Percentiles rank a stretch among this genome's conserved stretches.
phyloP scores from a whole-genome alignment of 2,888 invertebrate genomes.

The Ischnus inquisitorius region DNA sequence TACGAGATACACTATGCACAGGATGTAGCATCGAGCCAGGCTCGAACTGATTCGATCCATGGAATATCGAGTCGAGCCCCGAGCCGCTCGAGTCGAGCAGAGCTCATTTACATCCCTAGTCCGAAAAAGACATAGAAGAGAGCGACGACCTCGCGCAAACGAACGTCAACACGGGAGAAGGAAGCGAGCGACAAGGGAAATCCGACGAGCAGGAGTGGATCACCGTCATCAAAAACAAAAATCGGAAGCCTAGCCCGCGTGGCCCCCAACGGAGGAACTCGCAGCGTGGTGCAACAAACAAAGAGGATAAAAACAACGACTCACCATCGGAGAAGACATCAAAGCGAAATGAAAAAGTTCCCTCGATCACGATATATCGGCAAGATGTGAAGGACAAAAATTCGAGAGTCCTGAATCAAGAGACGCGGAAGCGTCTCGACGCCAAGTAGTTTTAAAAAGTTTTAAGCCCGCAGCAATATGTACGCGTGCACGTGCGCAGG shows the following conservation, averaged over 20 bases:
- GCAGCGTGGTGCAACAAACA: background rate
- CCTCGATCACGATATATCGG: too few species aligned
- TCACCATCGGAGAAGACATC: background rate
- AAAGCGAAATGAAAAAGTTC: conserved; percentile 12
- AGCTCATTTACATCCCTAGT: background rate
- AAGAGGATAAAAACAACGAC: background rate
- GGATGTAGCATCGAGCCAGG: background rate
- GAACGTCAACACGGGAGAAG: too few species aligned
- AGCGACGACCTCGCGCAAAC: too few species aligned
- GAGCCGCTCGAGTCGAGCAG: background rate
- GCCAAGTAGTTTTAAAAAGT: too few species aligned
- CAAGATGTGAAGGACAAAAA: conserved; percentile 30
- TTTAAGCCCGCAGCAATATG: too few species aligned
- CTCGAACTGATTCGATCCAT: background rate
- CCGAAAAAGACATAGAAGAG: too few species aligned
- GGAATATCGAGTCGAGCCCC: background rate
- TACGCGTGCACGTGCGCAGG: too few species aligned
- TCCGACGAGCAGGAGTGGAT: too few species aligned
- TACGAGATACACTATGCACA: background rate
- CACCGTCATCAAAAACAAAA: too few species aligned
- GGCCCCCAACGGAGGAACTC: too few species aligned
- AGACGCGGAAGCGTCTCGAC: too few species aligned
- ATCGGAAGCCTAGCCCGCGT: too few species aligned
- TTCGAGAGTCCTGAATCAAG: background rate
- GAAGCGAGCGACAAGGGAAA: background rate